These are phyloP conservation scores for rabbit (Oryctolagus cuniculus) DNA, from an alignment of 2,113 vertebrate species.

Conservation along the genomic window DNA sequence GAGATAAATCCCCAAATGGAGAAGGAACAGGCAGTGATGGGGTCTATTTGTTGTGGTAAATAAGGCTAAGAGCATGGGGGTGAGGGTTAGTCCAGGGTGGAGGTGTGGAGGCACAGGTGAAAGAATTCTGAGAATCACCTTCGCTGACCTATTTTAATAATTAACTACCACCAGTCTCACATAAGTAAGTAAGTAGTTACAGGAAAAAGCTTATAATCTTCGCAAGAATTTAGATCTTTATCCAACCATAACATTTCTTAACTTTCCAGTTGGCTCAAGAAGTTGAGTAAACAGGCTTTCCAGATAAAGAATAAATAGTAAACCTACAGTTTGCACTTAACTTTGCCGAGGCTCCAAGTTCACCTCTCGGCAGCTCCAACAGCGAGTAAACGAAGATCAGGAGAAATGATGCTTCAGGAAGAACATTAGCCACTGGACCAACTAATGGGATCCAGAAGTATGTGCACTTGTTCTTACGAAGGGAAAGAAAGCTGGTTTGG, in stretches of 20 bases:
- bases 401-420: slow-evolving; percentile 21
- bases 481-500: neutral
- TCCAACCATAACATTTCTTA: slow-evolving; percentile 49
- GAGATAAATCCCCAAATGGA: neutral
- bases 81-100: neutral
- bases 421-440: neutral
- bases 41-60: neutral
- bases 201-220: slow-evolving; percentile 33
- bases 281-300: slow-evolving; percentile 40
- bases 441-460: neutral
- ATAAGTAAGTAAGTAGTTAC: neutral
- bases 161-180: slow-evolving; percentile 19
- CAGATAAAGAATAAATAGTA: slow-evolving; percentile 17
- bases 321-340: neutral
- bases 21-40: neutral
- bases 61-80: neutral
- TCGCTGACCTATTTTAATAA: neutral
- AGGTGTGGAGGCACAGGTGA: neutral
- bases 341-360: neutral
- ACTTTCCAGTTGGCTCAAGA: slow-evolving; percentile 41
- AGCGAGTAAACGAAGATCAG: neutral
- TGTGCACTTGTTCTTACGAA: neutral
- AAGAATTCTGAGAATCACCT: neutral
- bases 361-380: neutral
- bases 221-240: slow-evolving; percentile 60